Percentiles rank a stretch among this genome's conserved stretches.
phyloP scores from a whole-genome alignment of 2,113 vertebrate species.

The Gasterosteus nipponicus region DNA sequence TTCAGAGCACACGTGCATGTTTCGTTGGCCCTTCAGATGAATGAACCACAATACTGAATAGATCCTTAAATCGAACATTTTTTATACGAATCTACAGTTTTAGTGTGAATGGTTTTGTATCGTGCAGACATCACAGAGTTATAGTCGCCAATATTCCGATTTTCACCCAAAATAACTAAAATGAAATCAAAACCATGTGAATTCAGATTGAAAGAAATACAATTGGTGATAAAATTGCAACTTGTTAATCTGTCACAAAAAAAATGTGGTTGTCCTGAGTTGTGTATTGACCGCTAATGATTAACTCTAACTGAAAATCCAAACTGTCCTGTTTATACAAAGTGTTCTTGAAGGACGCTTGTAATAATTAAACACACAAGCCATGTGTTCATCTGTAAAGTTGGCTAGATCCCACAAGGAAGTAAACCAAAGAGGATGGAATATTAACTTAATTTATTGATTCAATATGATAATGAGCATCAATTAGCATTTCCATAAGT shows the following conservation, averaged over 20 bases:
- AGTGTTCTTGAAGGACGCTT: neutral
- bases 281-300: neutral
- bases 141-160: neutral
- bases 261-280: neutral
- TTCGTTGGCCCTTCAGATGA: neutral
- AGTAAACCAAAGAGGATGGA: neutral
- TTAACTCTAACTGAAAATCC: neutral
- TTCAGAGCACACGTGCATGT: constrained; percentile 4
- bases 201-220: neutral
- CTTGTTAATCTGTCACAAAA: neutral
- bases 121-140: neutral
- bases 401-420: neutral
- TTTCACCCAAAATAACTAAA: neutral
- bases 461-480: neutral
- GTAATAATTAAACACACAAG: neutral
- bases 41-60: neutral
- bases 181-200: neutral
- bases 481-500: neutral
- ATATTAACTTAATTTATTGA: neutral
- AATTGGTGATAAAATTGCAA: neutral
- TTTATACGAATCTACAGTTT: neutral
- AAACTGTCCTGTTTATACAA: neutral
- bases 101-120: neutral
- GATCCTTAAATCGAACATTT: neutral
- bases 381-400: neutral